These are phyloP conservation scores for Nesogale talazaci DNA, from an alignment of 2,113 vertebrate species.

Conservation along the genomic window DNA sequence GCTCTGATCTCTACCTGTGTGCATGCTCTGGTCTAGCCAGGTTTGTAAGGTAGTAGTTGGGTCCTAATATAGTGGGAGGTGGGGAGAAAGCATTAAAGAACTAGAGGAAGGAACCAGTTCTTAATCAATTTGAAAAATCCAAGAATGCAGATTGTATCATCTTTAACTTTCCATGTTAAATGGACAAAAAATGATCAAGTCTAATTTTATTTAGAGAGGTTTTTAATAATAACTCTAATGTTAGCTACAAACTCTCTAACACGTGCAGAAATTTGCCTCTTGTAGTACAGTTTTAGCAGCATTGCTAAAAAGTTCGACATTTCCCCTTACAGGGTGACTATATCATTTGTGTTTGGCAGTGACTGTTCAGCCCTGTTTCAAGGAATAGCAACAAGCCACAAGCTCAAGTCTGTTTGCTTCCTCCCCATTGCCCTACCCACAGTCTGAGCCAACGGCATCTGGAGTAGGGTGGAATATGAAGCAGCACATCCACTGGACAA, in stretches of 20 bases:
- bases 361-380: neutral
- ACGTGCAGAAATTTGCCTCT: conserved; percentile 41
- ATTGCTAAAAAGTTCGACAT: conserved; percentile 25
- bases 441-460: neutral
- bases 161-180: conserved; percentile 41
- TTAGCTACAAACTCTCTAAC: conserved; percentile 48
- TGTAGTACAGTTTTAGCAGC: neutral
- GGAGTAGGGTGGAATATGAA: neutral
- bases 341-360: neutral
- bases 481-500: neutral
- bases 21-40: too few relatives aligned
- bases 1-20: too few relatives aligned
- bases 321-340: neutral
- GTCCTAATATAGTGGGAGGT: too few relatives aligned
- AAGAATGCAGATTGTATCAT: conserved; percentile 17
- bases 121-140: conserved; percentile 51
- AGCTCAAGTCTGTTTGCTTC: neutral
- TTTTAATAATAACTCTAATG: conserved; percentile 56
- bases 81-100: too few relatives aligned
- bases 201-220: conserved; percentile 36
- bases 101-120: neutral
- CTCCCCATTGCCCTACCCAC: neutral
- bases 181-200: conserved; percentile 16
- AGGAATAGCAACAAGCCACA: neutral
- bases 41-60: too few relatives aligned